A percentile compares a stretch with the other conserved stretches of the same genome.
Conservation (phyloP, 1,140 invertebrate species). For the Stegodyphus dumicola region DNA sequence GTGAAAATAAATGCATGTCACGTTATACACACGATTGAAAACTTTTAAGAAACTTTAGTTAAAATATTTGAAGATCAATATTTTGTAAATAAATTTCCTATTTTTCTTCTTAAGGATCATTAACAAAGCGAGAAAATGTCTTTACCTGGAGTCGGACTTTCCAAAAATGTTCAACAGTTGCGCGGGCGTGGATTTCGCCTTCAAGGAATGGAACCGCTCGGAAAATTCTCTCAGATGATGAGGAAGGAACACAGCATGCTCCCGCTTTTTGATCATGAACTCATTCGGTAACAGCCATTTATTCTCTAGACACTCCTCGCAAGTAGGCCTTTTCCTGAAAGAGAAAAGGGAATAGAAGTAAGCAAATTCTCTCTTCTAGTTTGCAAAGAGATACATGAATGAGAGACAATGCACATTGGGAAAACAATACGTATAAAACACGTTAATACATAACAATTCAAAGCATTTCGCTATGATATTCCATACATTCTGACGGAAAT, state of each 20-base stretch:
- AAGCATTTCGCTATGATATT: not conserved
- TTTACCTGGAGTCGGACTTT: slow-evolving; percentile 27
- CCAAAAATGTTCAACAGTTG: slow-evolving; percentile 53
- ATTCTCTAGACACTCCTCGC: slow-evolving; percentile 94
- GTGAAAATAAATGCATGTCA: too few relatives aligned
- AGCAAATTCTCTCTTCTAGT: not conserved
- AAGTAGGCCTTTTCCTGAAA: slow-evolving; percentile 89
- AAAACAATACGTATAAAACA: not conserved
- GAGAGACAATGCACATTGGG: not conserved
- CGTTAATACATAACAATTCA: not conserved
- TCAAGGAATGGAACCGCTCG: slow-evolving; percentile 53
- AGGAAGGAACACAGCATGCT: slow-evolving; percentile 84
- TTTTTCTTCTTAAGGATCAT: too few relatives aligned
- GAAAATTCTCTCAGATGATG: slow-evolving; percentile 73
- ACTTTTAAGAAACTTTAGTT: too few relatives aligned
- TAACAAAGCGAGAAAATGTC: not conserved
- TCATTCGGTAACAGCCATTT: slow-evolving; percentile 92
- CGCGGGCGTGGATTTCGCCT: slow-evolving; percentile 13
- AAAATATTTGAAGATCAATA: too few relatives aligned
- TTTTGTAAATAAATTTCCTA: too few relatives aligned
- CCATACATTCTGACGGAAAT: not conserved
- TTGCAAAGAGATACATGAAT: not conserved
- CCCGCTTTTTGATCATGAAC: slow-evolving; percentile 91
- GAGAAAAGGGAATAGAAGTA: not conserved
- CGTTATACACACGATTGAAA: too few relatives aligned